phyloP scores from a whole-genome alignment of 2,888 invertebrate genomes.

The Digitonthophagus gazella region DNA sequence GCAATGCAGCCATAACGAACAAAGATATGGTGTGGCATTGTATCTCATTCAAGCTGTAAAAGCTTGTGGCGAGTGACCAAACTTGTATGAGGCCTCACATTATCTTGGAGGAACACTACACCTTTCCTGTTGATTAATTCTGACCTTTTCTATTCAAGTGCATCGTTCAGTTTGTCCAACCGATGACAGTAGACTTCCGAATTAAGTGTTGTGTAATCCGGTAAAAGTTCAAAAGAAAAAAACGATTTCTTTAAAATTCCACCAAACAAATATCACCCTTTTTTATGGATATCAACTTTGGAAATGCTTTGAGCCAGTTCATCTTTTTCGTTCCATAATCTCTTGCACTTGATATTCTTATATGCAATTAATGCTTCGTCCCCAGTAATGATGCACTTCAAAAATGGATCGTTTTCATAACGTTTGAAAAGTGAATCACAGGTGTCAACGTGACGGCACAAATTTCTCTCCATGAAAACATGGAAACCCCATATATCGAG shows the following conservation, averaged over 20 bases:
- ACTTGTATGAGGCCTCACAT: conserved; percentile 17
- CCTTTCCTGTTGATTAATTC: conserved; percentile 23
- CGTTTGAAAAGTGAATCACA: conserved; percentile 32
- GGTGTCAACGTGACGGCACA: conserved; percentile 28
- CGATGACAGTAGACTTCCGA: too few relatives aligned
- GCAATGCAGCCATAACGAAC: too few relatives aligned
- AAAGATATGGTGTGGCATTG: too few relatives aligned
- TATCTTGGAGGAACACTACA: conserved; percentile 31
- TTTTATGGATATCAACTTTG: conserved; percentile 34
- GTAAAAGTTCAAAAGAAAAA: conserved; percentile 29
- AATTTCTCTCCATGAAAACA: conserved; percentile 30
- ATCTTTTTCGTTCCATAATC: conserved; percentile 33
- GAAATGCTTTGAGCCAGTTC: conserved; percentile 36
- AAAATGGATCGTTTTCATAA: conserved; percentile 18
- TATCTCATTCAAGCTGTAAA: too few relatives aligned
- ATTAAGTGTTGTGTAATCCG: conserved; percentile 30
- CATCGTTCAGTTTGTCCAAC: conserved; percentile 22
- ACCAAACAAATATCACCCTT: conserved; percentile 32
- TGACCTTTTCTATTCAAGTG: conserved; percentile 28
- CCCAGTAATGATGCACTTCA: conserved; percentile 21
- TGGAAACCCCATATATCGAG: conserved; percentile 31
- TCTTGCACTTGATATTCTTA: conserved; percentile 35
- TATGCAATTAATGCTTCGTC: conserved; percentile 33
- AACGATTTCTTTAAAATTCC: conserved; percentile 30
- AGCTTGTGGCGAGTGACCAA: too few relatives aligned